Conservation (phyloP, 1,140 invertebrate species). For the Formica selysi region DNA sequence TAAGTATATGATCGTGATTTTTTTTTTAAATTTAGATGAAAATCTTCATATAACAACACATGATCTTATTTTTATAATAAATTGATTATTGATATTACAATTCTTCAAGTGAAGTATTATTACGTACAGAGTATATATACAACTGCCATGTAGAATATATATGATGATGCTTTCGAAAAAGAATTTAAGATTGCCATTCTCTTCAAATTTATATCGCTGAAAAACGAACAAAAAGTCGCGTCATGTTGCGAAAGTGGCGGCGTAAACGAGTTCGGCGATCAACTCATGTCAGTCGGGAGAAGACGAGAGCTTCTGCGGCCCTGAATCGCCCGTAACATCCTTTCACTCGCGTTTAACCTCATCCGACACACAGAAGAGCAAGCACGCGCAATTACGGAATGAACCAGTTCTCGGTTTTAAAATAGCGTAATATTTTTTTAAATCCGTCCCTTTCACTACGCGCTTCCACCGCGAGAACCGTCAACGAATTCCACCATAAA, state of each 20-base stretch:
- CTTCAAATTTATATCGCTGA: background rate
- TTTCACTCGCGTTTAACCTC: slow-evolving; percentile 73
- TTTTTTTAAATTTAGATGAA: background rate
- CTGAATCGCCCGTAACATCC: slow-evolving; percentile 55
- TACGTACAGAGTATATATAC: background rate
- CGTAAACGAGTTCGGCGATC: slow-evolving; percentile 42
- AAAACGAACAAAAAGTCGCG: background rate
- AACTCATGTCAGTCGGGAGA: background rate
- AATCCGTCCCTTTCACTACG: slow-evolving; percentile 39
- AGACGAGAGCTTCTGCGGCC: slow-evolving; percentile 47
- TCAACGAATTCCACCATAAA: background rate
- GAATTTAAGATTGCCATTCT: background rate
- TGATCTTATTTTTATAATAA: background rate
- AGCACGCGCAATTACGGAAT: slow-evolving; percentile 42
- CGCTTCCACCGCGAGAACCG: background rate
- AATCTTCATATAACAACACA: background rate
- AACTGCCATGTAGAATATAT: background rate
- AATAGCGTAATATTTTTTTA: slow-evolving; percentile 29
- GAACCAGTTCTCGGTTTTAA: slow-evolving; percentile 60
- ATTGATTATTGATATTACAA: background rate
- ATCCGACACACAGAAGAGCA: slow-evolving; percentile 28
- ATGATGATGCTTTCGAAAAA: background rate
- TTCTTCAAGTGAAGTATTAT: background rate
- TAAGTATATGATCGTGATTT: no score
- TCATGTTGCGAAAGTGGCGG: slow-evolving; percentile 17